Evolutionary conservation across 2,113 vertebrate genomes (phyloP).

Genomic region (Callithrix jacchus): DNA sequence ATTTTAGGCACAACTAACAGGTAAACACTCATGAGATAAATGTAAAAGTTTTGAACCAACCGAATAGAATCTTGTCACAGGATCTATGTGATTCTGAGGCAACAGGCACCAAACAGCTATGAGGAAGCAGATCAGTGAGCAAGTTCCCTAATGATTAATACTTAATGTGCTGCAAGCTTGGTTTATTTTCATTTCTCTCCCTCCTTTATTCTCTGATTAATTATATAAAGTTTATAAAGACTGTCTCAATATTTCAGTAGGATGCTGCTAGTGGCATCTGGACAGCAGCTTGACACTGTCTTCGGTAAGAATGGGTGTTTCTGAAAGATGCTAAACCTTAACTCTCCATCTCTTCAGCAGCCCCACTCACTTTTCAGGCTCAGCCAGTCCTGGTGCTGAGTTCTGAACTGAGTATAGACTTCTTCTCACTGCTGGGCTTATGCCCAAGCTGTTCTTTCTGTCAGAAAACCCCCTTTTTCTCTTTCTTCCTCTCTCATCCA

Average conservation of each 20-base stretch:
- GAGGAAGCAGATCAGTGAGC: neutral
- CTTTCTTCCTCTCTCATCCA: neutral
- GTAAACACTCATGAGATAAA: neutral
- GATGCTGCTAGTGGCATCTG: neutral
- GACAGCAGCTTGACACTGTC: neutral
- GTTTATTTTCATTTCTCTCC: too few species aligned
- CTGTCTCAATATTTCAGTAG: neutral
- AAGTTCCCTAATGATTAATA: neutral
- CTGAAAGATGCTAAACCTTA: neutral
- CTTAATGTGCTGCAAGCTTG: neutral
- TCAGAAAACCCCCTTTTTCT: neutral
- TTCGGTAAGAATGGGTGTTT: neutral
- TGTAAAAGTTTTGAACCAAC: neutral
- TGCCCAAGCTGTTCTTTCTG: neutral
- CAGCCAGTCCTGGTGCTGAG: neutral
- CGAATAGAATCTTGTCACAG: neutral
- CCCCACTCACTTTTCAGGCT: neutral
- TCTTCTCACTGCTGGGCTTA: neutral
- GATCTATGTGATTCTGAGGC: neutral
- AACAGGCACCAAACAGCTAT: neutral
- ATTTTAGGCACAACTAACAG: neutral
- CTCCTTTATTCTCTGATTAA: neutral
- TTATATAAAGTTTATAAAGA: neutral
- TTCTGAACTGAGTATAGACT: rapidly evolving
- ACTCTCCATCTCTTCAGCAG: neutral